Evolutionary conservation across 2,888 invertebrate species (phyloP).

Genomic region (Tinea trinotella): DNA sequence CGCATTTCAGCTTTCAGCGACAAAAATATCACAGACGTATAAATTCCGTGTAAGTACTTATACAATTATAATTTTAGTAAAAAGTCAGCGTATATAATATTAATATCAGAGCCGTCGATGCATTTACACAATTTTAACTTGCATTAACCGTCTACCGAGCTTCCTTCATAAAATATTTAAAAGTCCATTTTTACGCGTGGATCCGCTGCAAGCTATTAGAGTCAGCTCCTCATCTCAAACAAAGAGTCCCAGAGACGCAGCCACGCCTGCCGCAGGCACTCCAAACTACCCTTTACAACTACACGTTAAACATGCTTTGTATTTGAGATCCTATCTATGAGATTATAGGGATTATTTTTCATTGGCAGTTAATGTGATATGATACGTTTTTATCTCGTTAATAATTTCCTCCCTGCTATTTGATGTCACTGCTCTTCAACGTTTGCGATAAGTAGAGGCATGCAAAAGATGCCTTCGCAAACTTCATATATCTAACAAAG

Average conservation of each 20-base stretch:
- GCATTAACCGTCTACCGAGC: neutral
- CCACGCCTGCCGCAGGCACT: conserved; percentile 49
- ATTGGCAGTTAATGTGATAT: conserved; percentile 31
- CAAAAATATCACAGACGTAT: neutral
- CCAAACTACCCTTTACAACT: conserved; percentile 32
- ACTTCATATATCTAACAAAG: conserved; percentile 8
- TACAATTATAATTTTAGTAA: neutral
- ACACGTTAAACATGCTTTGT: conserved; percentile 32
- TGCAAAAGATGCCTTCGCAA: conserved; percentile 26
- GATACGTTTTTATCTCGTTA: conserved; percentile 57
- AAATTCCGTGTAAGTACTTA: neutral
- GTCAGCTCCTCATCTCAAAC: conserved; percentile 68
- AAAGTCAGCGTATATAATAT: neutral
- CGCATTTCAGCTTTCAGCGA: neutral
- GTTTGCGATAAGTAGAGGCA: conserved; percentile 49
- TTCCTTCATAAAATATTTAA: conserved; percentile 55
- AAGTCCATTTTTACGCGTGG: conserved; percentile 64
- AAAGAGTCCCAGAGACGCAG: conserved; percentile 62
- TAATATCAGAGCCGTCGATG: neutral
- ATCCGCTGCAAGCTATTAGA: conserved; percentile 69
- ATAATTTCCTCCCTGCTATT: conserved; percentile 64
- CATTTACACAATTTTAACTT: conserved; percentile 4
- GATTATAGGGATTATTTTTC: conserved; percentile 48
- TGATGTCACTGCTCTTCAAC: conserved; percentile 62
- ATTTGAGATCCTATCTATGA: conserved; percentile 61